Conservation (phyloP, 2,888 invertebrate species). For the Rhagonycha lutea region DNA sequence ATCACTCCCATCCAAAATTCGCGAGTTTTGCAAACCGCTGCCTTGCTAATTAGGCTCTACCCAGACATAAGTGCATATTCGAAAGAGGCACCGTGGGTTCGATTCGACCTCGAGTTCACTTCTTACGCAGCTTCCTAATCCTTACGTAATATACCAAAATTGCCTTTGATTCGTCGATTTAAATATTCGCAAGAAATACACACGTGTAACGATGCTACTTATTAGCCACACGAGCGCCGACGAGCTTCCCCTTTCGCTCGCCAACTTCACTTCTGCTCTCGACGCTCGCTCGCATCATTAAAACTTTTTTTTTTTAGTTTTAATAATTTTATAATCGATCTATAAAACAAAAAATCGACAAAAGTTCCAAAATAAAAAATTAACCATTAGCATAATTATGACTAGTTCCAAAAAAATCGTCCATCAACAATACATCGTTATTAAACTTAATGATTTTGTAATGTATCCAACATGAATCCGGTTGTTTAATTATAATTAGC, state of each 20-base stretch:
- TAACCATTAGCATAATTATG: not conserved
- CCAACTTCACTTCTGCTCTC: not conserved
- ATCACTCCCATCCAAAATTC: constrained; percentile 31
- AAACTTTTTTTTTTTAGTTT: not conserved
- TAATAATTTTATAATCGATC: not conserved
- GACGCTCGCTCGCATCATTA: not conserved
- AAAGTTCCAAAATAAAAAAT: not conserved
- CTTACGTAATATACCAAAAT: not conserved
- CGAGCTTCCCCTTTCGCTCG: not conserved
- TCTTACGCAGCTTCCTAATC: constrained; percentile 1
- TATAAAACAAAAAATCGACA: not conserved
- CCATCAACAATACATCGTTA: not conserved
- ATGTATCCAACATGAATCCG: not conserved
- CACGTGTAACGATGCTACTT: not conserved
- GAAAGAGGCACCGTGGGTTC: constrained; percentile 24
- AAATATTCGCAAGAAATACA: not conserved
- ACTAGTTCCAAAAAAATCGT: not conserved
- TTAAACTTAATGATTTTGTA: not conserved
- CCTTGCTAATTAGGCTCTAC: constrained; percentile 26
- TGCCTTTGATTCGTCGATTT: not conserved
- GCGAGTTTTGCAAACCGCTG: constrained; percentile 30
- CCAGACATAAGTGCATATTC: constrained; percentile 26
- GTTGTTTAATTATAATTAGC: not conserved
- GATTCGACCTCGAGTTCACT: not conserved
- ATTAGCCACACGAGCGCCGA: not conserved